These are phyloP conservation scores for Falco rusticolus DNA, from an alignment of 2,797 vertebrate species.

Conservation along the genomic window DNA sequence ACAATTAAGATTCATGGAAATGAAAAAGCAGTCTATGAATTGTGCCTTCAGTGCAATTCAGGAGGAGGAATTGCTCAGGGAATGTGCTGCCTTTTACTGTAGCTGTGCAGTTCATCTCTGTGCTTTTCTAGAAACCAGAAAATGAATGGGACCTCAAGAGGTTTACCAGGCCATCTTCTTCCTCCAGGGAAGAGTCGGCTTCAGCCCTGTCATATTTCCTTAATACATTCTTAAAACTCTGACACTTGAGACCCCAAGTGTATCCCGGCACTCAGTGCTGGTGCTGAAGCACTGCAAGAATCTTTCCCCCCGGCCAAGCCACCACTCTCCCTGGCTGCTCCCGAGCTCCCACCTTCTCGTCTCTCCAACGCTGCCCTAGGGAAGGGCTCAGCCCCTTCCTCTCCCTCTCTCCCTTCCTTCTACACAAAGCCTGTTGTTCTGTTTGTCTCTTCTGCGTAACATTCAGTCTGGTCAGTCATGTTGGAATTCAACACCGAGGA, in stretches of 20 bases:
- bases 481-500: neutral
- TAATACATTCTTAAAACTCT: neutral
- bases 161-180: neutral
- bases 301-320: neutral
- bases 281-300: neutral
- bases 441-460: neutral
- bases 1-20: slow-evolving; percentile 64
- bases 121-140: neutral
- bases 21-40: slow-evolving; percentile 55
- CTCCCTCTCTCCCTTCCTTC: neutral
- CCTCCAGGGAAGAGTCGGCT: neutral
- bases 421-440: neutral
- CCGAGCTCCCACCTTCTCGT: neutral
- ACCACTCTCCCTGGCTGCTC: neutral
- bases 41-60: neutral
- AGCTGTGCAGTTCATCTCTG: neutral
- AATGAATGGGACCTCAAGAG: neutral
- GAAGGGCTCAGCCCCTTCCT: neutral
- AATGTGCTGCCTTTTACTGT: neutral
- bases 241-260: neutral
- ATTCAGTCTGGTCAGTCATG: neutral
- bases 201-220: neutral
- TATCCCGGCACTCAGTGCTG: neutral
- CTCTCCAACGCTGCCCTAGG: neutral
- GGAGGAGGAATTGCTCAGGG: neutral